These are phyloP conservation scores for Xanthorhoe designata DNA, from an alignment of 2,888 invertebrate species.

Conservation along the genomic window DNA sequence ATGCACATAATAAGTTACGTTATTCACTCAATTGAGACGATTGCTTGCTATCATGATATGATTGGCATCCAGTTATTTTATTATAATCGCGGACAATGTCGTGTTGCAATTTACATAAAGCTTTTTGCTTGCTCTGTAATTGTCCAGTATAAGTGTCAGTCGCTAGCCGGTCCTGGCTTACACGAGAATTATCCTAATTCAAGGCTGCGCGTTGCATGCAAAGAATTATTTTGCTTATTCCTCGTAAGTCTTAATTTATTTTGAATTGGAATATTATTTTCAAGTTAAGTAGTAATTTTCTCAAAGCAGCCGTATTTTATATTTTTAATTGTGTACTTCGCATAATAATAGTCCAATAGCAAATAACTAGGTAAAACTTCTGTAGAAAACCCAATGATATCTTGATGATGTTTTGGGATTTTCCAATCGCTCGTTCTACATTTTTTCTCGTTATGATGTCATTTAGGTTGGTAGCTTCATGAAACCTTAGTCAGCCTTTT, in stretches of 20 bases:
- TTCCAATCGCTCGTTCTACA: conserved; percentile 24
- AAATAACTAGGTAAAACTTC: neutral
- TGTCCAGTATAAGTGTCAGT: conserved; percentile 61
- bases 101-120: conserved; percentile 66
- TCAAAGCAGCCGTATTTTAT: conserved; percentile 7
- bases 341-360: neutral
- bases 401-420: conserved; percentile 29
- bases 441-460: conserved; percentile 30
- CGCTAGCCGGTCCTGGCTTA: conserved; percentile 54
- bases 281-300: conserved; percentile 20
- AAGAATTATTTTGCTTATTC: conserved; percentile 40
- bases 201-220: conserved; percentile 62
- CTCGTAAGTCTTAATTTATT: conserved; percentile 40
- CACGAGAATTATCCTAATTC: conserved; percentile 69
- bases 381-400: conserved; percentile 16
- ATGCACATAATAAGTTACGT: conserved; percentile 12
- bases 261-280: conserved; percentile 33
- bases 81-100: conserved; percentile 58
- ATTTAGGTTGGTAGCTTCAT: neutral
- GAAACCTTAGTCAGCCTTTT: neutral
- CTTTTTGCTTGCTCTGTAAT: conserved; percentile 67
- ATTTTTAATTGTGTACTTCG: conserved; percentile 1
- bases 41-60: conserved; percentile 56
- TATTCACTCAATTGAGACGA: conserved; percentile 25
- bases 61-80: conserved; percentile 62